Conservation (phyloP, 2,888 invertebrate species). For the Synanthedon andrenaeformis region DNA sequence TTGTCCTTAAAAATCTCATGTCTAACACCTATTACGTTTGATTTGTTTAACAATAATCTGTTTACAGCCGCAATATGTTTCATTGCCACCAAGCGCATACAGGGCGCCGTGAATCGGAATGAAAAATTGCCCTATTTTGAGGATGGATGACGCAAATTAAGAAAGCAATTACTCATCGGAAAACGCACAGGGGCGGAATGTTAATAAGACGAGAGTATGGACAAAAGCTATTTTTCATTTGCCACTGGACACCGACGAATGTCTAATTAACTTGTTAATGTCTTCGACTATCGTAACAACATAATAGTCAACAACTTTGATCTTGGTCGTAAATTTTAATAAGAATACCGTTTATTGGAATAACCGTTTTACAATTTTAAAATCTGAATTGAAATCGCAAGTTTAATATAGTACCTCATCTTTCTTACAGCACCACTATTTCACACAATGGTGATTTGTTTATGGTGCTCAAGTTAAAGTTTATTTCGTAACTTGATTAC, state of each 20-base stretch:
- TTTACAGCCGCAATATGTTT: conserved; percentile 13
- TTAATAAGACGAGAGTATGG: conserved; percentile 61
- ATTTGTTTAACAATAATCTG: background rate
- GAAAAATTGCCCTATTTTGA: conserved; percentile 68
- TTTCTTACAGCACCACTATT: no score
- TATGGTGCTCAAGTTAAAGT: no score
- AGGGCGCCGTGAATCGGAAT: conserved; percentile 37
- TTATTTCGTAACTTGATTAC: no score
- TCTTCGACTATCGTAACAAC: conserved; percentile 6
- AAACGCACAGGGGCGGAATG: conserved; percentile 62
- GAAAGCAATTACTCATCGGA: conserved; percentile 70
- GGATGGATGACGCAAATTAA: conserved; percentile 70
- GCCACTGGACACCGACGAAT: conserved; percentile 46
- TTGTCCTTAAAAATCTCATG: conserved; percentile 2
- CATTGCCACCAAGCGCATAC: conserved; percentile 31
- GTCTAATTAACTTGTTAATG: conserved; percentile 49
- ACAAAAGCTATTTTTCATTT: conserved; percentile 56
- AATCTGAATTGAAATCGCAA: no score
- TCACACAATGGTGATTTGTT: no score
- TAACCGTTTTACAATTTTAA: no score
- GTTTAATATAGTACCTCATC: no score
- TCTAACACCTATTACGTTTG: no score
- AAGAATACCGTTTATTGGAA: no score
- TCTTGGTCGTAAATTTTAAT: no score
- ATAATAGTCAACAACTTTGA: no score